These are phyloP conservation scores for Coregonus clupeaformis DNA, from an alignment of 2,113 vertebrate species.

Conservation along the genomic window DNA sequence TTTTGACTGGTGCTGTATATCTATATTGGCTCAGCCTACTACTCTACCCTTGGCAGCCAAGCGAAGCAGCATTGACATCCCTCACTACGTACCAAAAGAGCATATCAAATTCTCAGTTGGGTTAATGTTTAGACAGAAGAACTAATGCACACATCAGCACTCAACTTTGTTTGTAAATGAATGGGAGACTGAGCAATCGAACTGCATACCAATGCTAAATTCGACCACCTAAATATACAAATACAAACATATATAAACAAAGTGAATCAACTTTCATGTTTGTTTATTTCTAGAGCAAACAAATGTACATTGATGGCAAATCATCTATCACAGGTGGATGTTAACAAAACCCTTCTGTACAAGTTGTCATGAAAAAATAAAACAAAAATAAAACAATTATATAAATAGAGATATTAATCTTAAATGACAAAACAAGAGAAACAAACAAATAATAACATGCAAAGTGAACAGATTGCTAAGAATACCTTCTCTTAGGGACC, in stretches of 20 bases:
- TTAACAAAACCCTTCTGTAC: conserved; percentile 90
- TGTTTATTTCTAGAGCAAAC: conserved; percentile 93
- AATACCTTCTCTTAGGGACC: conserved; percentile 55
- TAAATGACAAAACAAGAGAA: conserved; percentile 80
- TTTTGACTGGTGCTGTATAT: too few species aligned
- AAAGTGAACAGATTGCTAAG: conserved; percentile 76
- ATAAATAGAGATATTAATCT: conserved; percentile 93
- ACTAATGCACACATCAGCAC: conserved; percentile 35
- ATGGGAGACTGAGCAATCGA: conserved; percentile 18
- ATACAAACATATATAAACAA: too few species aligned
- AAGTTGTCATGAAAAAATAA: conserved; percentile 85
- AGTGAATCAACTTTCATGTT: conserved; percentile 52
- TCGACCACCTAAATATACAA: too few species aligned
- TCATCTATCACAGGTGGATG: conserved; percentile 92
- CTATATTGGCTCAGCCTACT: too few species aligned
- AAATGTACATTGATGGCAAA: conserved; percentile 88
- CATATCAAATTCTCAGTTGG: conserved; percentile 6
- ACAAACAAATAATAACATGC: conserved; percentile 78
- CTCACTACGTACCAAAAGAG: neutral
- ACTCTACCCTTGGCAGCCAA: neutral
- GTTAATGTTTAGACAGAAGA: conserved; percentile 55
- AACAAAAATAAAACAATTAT: conserved; percentile 85
- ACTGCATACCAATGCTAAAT: neutral
- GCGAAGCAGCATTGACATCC: neutral
- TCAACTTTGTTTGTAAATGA: conserved; percentile 20